These are phyloP conservation scores for Labrus mixtus DNA, from an alignment of 2,113 vertebrate genomes.

Conservation along the genomic window DNA sequence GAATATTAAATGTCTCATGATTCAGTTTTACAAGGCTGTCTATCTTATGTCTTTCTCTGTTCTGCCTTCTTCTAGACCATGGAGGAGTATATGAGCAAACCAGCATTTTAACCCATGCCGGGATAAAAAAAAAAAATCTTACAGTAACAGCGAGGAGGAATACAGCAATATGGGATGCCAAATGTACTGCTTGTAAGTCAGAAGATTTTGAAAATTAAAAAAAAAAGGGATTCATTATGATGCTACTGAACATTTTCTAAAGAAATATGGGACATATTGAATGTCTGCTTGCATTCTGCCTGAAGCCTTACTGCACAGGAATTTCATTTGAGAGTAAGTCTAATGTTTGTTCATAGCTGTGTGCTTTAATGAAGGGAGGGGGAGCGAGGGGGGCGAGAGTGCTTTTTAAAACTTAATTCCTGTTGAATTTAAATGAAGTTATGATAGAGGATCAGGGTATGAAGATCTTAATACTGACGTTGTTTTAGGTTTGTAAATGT, in stretches of 20 bases:
- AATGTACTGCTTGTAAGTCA: constrained; percentile 30
- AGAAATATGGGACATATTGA: neutral
- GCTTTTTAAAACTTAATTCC: neutral
- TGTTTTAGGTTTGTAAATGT: constrained; percentile 20
- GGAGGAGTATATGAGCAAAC: constrained; percentile 88
- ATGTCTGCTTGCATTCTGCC: constrained; percentile 28
- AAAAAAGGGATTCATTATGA: constrained; percentile 10
- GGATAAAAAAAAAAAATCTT: neutral
- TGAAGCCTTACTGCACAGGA: constrained; percentile 8
- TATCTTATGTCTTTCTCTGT: constrained; percentile 5
- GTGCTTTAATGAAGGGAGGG: constrained; percentile 16
- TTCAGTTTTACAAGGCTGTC: neutral
- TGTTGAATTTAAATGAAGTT: constrained; percentile 37
- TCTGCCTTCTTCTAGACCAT: constrained; percentile 76
- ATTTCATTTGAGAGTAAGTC: constrained; percentile 5
- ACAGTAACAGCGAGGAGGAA: constrained; percentile 25
- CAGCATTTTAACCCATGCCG: constrained; percentile 78
- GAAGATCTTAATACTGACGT: constrained; percentile 7
- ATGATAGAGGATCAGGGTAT: constrained; percentile 1
- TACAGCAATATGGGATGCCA: neutral
- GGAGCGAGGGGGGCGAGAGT: too few species aligned
- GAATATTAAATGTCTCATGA: constrained; percentile 29
- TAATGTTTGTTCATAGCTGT: constrained; percentile 12
- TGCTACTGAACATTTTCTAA: constrained; percentile 22
- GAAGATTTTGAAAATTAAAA: constrained; percentile 17